phyloP scores from a whole-genome alignment of 1,140 invertebrate species.

The Stratiolaelaps scimitus region DNA sequence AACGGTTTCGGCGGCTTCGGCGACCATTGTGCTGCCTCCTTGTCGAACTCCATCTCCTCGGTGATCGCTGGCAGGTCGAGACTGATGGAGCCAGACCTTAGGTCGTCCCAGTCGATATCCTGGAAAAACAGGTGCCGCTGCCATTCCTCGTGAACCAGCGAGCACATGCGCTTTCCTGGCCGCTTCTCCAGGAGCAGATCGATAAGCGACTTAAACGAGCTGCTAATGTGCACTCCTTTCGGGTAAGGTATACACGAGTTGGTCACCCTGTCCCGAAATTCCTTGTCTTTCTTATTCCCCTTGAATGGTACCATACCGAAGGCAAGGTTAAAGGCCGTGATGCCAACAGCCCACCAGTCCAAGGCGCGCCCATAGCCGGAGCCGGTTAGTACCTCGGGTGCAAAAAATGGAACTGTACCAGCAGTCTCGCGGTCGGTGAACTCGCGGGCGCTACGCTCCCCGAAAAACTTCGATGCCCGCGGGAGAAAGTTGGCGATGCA shows the following conservation, averaged over 20 bases:
- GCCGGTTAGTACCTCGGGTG: not conserved
- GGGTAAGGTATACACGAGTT: not conserved
- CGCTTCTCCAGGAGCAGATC: not conserved
- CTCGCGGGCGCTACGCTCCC: not conserved
- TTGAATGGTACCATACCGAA: not conserved
- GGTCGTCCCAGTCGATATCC: not conserved
- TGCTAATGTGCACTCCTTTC: not conserved
- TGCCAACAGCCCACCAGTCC: conserved; percentile 5
- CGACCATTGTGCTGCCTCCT: no score
- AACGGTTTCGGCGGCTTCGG: no score
- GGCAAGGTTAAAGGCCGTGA: not conserved
- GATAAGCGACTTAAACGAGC: not conserved
- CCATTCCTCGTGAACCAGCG: not conserved
- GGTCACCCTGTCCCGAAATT: not conserved
- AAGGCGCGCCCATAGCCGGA: not conserved
- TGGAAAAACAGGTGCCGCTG: conserved; percentile 13
- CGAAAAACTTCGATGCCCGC: not conserved
- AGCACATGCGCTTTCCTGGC: conserved; percentile 2
- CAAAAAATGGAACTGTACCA: conserved; percentile 5
- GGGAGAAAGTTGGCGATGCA: not conserved
- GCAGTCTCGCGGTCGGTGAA: conserved; percentile 8
- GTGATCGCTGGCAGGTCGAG: no score
- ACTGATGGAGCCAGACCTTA: not conserved
- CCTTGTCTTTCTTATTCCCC: conserved; percentile 3
- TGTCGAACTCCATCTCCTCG: no score